Evolutionary conservation across 2,113 vertebrate species (phyloP), one percentile per base, ranked within the genome.

Genomic region (Dissostichus mawsoni): DNA sequence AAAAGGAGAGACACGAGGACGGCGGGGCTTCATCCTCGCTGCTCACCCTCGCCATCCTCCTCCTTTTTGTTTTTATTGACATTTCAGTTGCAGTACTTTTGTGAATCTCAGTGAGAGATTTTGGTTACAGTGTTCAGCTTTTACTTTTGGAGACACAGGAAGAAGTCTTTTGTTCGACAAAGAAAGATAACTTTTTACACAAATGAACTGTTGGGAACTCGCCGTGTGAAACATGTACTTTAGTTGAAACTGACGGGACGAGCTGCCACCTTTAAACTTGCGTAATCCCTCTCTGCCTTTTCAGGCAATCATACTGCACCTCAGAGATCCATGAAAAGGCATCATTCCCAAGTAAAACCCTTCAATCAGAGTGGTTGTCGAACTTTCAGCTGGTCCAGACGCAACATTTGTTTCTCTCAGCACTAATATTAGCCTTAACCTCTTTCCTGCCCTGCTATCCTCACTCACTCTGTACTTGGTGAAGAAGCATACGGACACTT

Each of bases 341-440:
- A 67, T 94, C 94, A 94, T 95, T 95, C 94, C 94, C 84, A 92
- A 92, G 85, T 71, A 52, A 80, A 85, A 69, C 41, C 79, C 77
- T 87, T 87, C 90, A 92, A 90, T 94, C 93, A 92, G 91, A 95
- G 92, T 82, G 88, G 86, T 90, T 86, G 88, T 90, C 56, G 81
- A 92, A 91, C 87, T 82, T 80, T 89, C 84, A 78, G 81, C 90
- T 88, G 81, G 87, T 94, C 84, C 74, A 89, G 85, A 86, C 81
- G 76, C 82, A 25, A 78, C 82, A 62, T 90, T 90, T 92, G 70
- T 90, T 90, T 87, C 82, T 92, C 89, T 89, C 93, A 93, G 92
- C 94, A 95, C 93, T 95, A 94, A 93, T 89, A 88, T 93, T 95
- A 94, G 95, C 95, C 95, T 96, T 95, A 96, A 96, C 91, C 91